Evolutionary conservation across 2,797 vertebrate species (phyloP).

Genomic region (Odontamblyopus rebecca): DNA sequence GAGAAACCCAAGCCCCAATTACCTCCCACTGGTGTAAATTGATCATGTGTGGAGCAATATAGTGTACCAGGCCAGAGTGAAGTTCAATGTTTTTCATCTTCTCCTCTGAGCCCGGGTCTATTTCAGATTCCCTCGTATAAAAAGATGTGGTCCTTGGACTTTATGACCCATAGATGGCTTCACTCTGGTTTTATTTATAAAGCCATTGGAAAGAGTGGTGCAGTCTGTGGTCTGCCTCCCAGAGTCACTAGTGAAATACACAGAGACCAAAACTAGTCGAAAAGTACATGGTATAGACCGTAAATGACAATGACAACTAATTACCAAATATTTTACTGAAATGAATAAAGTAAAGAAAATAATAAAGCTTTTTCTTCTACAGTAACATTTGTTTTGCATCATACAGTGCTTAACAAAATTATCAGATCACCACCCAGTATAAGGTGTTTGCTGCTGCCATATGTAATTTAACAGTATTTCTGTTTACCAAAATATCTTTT

Average conservation of each 20-base stretch:
- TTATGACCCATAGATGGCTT: slow-evolving; percentile 20
- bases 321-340: too few relatives aligned
- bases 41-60: slow-evolving; percentile 35
- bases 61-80: slow-evolving; percentile 18
- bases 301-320: not conserved
- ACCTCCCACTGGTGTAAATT: slow-evolving; percentile 51
- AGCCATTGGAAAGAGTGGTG: slow-evolving; percentile 13
- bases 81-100: slow-evolving; percentile 40
- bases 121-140: slow-evolving; percentile 21
- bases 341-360: too few relatives aligned
- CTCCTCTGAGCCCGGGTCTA: slow-evolving; percentile 32
- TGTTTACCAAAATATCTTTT: too few relatives aligned
- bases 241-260: not conserved
- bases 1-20: slow-evolving; percentile 43
- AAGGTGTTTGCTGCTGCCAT: too few relatives aligned
- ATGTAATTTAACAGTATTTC: too few relatives aligned
- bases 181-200: slow-evolving; percentile 12
- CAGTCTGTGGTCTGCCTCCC: not conserved
- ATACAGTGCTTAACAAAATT: too few relatives aligned
- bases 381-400: too few relatives aligned
- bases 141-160: slow-evolving; percentile 11
- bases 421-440: too few relatives aligned
- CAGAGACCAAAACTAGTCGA: not conserved
- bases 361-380: too few relatives aligned
- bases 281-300: not conserved